Percentiles rank a stretch among this genome's conserved stretches.
Evolutionary conservation across 1,140 invertebrate species (phyloP).

Genomic region (Atta colombica): DNA sequence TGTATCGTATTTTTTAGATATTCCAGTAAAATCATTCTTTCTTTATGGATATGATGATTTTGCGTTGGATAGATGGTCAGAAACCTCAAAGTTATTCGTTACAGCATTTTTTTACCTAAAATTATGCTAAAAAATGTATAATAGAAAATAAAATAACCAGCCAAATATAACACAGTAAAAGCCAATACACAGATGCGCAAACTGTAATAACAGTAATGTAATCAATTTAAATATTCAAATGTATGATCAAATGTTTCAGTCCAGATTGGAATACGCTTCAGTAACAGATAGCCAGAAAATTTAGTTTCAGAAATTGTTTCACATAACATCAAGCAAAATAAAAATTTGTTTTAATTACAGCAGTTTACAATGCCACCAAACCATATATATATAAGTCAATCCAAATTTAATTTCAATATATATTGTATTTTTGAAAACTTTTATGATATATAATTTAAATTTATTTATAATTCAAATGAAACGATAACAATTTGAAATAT

Average conservation of each 20-base stretch:
- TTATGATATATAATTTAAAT: background rate
- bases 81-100: background rate
- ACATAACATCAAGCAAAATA: background rate
- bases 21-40: too few species aligned
- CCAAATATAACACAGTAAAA: background rate
- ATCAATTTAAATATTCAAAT: constrained; percentile 19
- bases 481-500: constrained; percentile 10
- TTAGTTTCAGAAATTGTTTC: background rate
- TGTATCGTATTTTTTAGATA: too few species aligned
- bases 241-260: background rate
- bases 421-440: constrained; percentile 4
- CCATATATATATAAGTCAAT: background rate
- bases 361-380: background rate
- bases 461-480: background rate
- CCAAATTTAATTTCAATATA: background rate
- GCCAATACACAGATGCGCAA: background rate
- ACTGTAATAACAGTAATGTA: background rate
- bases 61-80: background rate
- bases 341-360: background rate
- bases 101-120: background rate
- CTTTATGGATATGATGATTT: background rate
- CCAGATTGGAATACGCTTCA: background rate
- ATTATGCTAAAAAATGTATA: background rate
- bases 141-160: background rate
- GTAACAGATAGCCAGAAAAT: background rate